Evolutionary conservation across 2,797 vertebrate species (phyloP), one percentile per base, ranked within the genome.

Genomic region (Hipposideros larvatus): DNA sequence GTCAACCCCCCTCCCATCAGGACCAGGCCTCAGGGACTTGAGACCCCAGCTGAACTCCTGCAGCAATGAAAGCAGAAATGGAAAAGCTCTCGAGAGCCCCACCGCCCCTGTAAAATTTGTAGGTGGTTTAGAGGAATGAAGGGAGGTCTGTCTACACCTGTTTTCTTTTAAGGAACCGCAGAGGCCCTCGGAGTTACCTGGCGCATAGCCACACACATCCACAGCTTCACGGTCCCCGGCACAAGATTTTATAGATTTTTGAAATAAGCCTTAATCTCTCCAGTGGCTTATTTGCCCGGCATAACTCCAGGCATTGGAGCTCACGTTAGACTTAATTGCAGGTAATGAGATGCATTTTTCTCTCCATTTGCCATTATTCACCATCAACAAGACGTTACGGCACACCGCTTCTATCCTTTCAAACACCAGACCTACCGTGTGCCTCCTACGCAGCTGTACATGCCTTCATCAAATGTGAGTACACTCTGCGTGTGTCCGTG

Each of bases 101-200:
- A 26, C 55, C 0, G 0, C 13, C 11, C 5, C 13, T 0, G 5
- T 19, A n/a, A 13, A 59, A 7, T 15, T 2, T 41, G 59, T 1
- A 48, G 61, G 70, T 1, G 9, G 46, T 31, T 70, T 16, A 31
- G 34, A 34, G 1, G 61, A 19, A 24, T 0, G 18, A 41, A 24
- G 65, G 1, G 0, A 53, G 63, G 14, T 3, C 15, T 46, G n/a
- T 57, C 22, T 7, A 0, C 0, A 11, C 51, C 90, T 16, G 11
- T n/a, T 83, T 88, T 71, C 90, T 70, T 57, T 63, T 13, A 70
- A 46, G 46, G 24, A 46, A 24, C 65, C 26, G n/a, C 48, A 37
- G 7, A 68, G 37, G 77, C 28, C 75, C 5, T 7, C 4, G 0
- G n/a, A 68, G 84, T 31, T 13, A 9, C 68, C 1, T 0, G 21